These are phyloP conservation scores for Patella caerulea DNA, from an alignment of 2,888 invertebrate genomes.

Conservation along the genomic window DNA sequence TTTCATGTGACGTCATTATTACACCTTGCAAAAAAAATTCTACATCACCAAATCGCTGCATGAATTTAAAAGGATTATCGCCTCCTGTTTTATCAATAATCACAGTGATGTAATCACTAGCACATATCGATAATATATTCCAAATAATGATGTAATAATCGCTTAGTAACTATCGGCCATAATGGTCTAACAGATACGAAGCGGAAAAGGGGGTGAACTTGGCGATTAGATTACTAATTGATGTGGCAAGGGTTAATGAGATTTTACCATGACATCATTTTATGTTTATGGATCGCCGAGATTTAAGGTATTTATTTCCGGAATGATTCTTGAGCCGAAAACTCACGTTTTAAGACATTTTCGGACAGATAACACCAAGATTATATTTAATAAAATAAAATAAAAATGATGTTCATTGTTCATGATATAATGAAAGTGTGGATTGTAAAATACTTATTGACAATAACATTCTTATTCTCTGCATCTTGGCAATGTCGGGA, in stretches of 20 bases:
- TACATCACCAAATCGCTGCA: not conserved
- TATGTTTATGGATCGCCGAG: too few relatives aligned
- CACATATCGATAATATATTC: not conserved
- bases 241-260: not conserved
- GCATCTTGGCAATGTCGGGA: too few relatives aligned
- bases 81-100: too few relatives aligned
- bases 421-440: too few relatives aligned
- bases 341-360: too few relatives aligned
- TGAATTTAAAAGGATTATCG: too few relatives aligned
- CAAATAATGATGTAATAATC: not conserved
- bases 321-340: too few relatives aligned
- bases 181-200: not conserved
- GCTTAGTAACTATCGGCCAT: not conserved
- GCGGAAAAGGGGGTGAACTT: not conserved
- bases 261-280: not conserved
- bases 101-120: too few relatives aligned
- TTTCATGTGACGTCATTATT: slow-evolving; percentile 1
- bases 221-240: slow-evolving; percentile 5
- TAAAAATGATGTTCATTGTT: not conserved
- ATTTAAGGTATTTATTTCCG: too few relatives aligned
- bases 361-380: too few relatives aligned
- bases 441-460: too few relatives aligned
- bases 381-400: not conserved
- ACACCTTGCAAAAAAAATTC: not conserved
- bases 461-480: too few relatives aligned